Evolutionary conservation across 2,888 invertebrate species (phyloP).

Genomic region (Drosophila birchii): DNA sequence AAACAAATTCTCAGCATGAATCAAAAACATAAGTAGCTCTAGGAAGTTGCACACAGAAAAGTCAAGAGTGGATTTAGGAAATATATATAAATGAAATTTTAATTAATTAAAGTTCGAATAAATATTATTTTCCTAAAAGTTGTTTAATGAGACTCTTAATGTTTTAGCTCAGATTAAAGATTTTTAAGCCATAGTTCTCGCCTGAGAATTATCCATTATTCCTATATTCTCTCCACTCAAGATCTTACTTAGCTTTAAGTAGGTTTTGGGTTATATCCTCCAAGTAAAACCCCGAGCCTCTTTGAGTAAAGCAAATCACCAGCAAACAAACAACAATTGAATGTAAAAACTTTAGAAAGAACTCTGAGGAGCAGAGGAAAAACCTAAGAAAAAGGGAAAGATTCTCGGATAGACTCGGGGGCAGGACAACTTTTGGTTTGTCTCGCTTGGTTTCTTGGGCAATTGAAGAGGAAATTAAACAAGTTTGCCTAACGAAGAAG

Average conservation of each 20-base stretch:
- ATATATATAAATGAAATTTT: not conserved
- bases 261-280: not conserved
- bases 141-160: not conserved
- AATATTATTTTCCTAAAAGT: no score
- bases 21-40: constrained; percentile 4
- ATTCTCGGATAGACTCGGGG: constrained; percentile 33
- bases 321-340: constrained; percentile 50
- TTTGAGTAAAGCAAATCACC: constrained; percentile 52
- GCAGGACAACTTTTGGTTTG: constrained; percentile 44
- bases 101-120: no score
- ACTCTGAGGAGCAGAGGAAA: constrained; percentile 19
- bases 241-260: not conserved
- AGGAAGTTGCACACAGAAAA: constrained; percentile 1
- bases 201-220: not conserved
- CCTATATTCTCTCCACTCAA: not conserved
- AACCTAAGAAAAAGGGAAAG: constrained; percentile 4
- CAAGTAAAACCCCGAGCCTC: not conserved
- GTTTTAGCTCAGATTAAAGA: not conserved
- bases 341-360: constrained; percentile 63
- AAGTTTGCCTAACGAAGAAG: constrained; percentile 74
- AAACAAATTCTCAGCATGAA: constrained; percentile 14
- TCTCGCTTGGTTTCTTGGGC: constrained; percentile 56
- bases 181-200: not conserved
- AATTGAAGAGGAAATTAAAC: constrained; percentile 79
- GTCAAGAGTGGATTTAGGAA: not conserved